These are phyloP conservation scores for Drosophila anomalata DNA, from an alignment of 2,888 invertebrate genomes.

Conservation along the genomic window DNA sequence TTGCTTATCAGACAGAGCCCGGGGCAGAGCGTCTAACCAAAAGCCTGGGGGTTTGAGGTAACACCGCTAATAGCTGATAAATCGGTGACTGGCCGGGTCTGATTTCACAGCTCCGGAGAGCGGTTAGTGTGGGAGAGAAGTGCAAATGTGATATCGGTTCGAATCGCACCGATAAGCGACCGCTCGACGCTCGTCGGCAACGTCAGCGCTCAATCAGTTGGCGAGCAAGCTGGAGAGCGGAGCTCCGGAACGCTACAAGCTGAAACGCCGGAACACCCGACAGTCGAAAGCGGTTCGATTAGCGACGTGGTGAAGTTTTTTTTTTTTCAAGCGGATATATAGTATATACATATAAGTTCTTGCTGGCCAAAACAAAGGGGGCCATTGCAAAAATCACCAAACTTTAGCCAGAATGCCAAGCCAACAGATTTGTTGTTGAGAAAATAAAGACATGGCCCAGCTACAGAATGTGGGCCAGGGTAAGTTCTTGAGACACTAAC, in stretches of 20 bases:
- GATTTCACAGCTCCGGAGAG: slow-evolving; percentile 38
- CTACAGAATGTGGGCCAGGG: slow-evolving; percentile 66
- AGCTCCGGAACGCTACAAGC: slow-evolving; percentile 47
- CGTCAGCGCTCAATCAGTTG: slow-evolving; percentile 70
- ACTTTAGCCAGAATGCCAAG: slow-evolving; percentile 51
- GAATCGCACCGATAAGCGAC: slow-evolving; percentile 65
- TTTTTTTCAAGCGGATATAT: not conserved
- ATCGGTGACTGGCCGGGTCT: slow-evolving; percentile 44
- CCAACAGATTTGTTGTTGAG: slow-evolving; percentile 46
- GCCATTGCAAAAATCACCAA: slow-evolving; percentile 38
- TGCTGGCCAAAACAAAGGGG: slow-evolving; percentile 25
- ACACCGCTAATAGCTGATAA: slow-evolving; percentile 60
- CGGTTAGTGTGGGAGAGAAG: slow-evolving; percentile 41
- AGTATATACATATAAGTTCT: slow-evolving; percentile 8
- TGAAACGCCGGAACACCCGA: slow-evolving; percentile 32
- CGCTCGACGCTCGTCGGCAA: slow-evolving; percentile 33
- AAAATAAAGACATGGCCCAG: slow-evolving; percentile 60
- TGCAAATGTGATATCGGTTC: slow-evolving; percentile 27
- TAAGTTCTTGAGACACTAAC: slow-evolving; percentile 32
- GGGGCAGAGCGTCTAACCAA: slow-evolving; percentile 29
- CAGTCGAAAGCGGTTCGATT: slow-evolving; percentile 59
- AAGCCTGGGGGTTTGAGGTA: slow-evolving; percentile 27
- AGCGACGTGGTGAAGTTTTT: slow-evolving; percentile 69
- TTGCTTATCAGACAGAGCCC: slow-evolving; percentile 47
- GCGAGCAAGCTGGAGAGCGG: slow-evolving; percentile 56